Evolutionary conservation across 2,797 vertebrate genomes (phyloP), one percentile per base, ranked within the genome.

Genomic region (Leptatherina wallacei): DNA sequence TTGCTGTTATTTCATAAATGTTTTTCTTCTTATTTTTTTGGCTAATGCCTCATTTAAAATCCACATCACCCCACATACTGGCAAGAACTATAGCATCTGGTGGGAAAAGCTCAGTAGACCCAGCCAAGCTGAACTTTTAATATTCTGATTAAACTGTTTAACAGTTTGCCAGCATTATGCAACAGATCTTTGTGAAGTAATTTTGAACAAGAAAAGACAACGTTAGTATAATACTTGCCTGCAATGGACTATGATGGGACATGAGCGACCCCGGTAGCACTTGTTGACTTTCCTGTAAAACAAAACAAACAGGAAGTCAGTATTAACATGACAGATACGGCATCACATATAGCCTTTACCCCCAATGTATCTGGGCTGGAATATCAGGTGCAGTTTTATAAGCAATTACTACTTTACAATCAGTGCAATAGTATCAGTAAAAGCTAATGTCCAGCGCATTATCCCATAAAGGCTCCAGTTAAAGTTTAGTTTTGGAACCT

Each of bases 211-310:
- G 12, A 36, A 36, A 44, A 56, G 36, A 38, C 33, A 1, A 9
- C 16, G 18, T 33, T 2, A 14, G 8, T 12, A 3, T 7, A 4
- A 52, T 95, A 98, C 97, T 97, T 96, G 94, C 98, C 98, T 99
- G 97, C 98, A 99, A 73, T 99, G 98, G 90, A 99, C 96, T 86
- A 98, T 97, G 94, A 99, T 95, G 42, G 98, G 98, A 94, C 98
- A 99, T 81, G 97, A 97, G 61, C 97, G 97, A 87, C 98, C 98
- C 85, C 96, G 95, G 96, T 99, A 99, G 94, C 97, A 99, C 95
- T 99, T 99, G 96, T 99, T 99, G 85, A 99, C 97, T 95, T 99
- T 99, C 93, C 98, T 99, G 95, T 80, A 95, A 96, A 95, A 85
- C 83, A 81, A 85, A 49, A 89, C 20, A 88, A 56, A 85, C 51